These are phyloP conservation scores for Calliopsis andreniformis DNA, from an alignment of 1,140 invertebrate species.

Conservation along the genomic window DNA sequence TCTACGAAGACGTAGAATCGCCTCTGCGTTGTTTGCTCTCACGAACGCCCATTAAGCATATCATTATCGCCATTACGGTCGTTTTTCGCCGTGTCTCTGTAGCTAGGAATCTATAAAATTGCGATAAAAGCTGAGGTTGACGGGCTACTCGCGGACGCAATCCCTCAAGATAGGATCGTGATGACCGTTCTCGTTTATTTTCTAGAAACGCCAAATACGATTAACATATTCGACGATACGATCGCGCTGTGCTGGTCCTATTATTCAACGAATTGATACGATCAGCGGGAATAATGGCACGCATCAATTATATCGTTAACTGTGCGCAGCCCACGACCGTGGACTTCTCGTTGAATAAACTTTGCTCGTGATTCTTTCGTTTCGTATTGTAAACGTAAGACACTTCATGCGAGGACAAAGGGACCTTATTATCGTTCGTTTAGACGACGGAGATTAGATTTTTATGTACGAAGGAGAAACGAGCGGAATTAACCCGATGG, in stretches of 20 bases:
- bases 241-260: conserved; percentile 13
- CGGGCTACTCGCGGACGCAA: neutral
- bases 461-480: no score
- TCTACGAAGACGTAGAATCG: neutral
- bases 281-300: conserved; percentile 26
- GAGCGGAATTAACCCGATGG: no score
- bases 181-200: conserved; percentile 21
- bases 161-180: conserved; percentile 27
- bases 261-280: conserved; percentile 47
- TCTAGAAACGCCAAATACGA: conserved; percentile 23
- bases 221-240: conserved; percentile 49
- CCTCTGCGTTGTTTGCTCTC: neutral
- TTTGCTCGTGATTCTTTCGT: neutral
- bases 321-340: conserved; percentile 9
- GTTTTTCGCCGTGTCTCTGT: neutral
- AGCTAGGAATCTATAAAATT: neutral
- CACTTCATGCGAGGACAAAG: neutral
- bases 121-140: neutral
- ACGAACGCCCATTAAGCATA: neutral
- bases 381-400: neutral
- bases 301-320: conserved; percentile 51
- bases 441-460: no score
- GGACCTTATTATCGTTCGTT: neutral
- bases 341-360: neutral
- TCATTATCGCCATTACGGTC: neutral